Base-by-base conservation (phyloP, 2,113 vertebrate genomes). In the Sinocyclocheilus rhinocerous region DNA sequence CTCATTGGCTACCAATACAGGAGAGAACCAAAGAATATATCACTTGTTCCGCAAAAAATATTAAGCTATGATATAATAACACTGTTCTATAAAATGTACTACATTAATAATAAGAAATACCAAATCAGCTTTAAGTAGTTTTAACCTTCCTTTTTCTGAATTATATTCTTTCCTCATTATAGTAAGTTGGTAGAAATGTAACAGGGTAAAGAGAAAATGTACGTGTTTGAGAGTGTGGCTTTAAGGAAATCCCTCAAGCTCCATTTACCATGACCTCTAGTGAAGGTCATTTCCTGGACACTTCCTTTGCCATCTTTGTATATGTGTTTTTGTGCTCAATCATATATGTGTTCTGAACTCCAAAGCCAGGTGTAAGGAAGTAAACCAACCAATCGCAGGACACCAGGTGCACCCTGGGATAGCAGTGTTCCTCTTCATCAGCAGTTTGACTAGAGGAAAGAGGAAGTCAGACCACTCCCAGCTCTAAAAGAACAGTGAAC, bases 321-420 rank as follows among this genome's bases (percentile, higher is more conserved):
- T 50, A 22, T 4, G 48, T 29, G 36, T 76, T 26, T 52, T 45
- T 20, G 39, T 29, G 42, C 70, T 61, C 12, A 12, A 26, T 10
- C 36, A 42, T 45, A 52, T 85, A 11, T 48, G 24, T 80, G 76
- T 59, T 52, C 65, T 50, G 45, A 22, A 36, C 33, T 65, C 57
- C 36, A n/a, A 33, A 24, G 7, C 78, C 87, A 81, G 55, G 77
- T 82, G 77, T 36, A 52, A 70, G 70, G 67, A 79, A 42, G 69
- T 55, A 82, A 76, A 26, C 59, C 57, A 81, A 18, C 76, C 75
- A 76, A 76, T 50, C 22, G 13, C 72, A 72, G 84, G 84, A 88
- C 50, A 83, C 84, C 75, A 82, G 80, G 73, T 86, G 65, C 81
- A 73, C 82, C 85, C 80, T 88, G 78, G 84, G 84, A 77, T 82